A percentile compares a stretch with the other conserved stretches of the same genome.
These are phyloP conservation scores for Orchesella cincta DNA, from an alignment of 1,140 invertebrate species.

Conservation along the genomic window DNA sequence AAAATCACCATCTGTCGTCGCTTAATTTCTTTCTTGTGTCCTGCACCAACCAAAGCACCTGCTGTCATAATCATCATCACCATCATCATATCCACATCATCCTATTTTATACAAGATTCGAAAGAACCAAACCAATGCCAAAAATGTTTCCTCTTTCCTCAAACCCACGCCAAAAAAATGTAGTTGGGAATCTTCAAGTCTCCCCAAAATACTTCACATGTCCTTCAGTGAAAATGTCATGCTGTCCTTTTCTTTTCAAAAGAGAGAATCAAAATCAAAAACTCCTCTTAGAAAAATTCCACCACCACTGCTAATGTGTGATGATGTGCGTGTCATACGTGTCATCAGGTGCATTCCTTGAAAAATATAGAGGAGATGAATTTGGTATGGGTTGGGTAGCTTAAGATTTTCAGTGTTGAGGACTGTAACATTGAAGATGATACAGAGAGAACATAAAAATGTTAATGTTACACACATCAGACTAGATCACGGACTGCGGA, in stretches of 20 bases:
- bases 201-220: neutral
- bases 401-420: too few relatives aligned
- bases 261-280: neutral
- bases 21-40: neutral
- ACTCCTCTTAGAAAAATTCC: neutral
- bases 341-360: neutral
- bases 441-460: too few relatives aligned
- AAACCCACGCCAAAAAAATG: neutral
- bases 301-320: too few relatives aligned
- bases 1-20: neutral
- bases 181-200: too few relatives aligned
- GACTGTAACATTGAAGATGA: too few relatives aligned
- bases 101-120: neutral
- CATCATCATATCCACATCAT: neutral
- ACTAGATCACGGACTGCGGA: too few relatives aligned
- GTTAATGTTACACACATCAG: too few relatives aligned
- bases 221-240: neutral
- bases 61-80: neutral
- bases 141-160: neutral
- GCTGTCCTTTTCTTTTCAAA: neutral
- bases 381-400: too few relatives aligned
- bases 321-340: neutral
- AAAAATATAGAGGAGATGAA: too few relatives aligned
- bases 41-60: neutral
- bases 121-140: too few relatives aligned